Conservation (phyloP, 2,797 vertebrate species). For the Remorina albescens region DNA sequence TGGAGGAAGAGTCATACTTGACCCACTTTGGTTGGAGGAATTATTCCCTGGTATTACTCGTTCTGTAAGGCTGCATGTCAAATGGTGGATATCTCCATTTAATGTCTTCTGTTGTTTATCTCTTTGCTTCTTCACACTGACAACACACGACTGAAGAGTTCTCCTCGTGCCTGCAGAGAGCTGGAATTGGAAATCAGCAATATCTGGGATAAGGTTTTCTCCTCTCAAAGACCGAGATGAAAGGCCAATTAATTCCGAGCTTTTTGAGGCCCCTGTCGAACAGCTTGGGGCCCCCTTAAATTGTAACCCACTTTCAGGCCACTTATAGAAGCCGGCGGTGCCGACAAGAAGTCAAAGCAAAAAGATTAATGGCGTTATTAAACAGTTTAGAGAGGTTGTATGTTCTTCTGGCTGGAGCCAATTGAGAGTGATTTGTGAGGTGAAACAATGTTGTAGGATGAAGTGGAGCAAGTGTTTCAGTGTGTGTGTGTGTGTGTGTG, state of each 20-base stretch:
- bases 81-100: conserved; percentile 25
- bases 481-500: conserved; percentile 7
- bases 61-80: not conserved
- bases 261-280: conserved; percentile 49
- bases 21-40: conserved; percentile 45
- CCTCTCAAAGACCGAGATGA: conserved; percentile 30
- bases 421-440: conserved; percentile 72
- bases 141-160: not conserved
- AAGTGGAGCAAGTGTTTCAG: conserved; percentile 42
- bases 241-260: conserved; percentile 56
- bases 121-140: not conserved
- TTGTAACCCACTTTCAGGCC: conserved; percentile 65
- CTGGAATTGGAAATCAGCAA: not conserved
- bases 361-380: conserved; percentile 76
- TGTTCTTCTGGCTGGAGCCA: conserved; percentile 59
- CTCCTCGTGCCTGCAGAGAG: not conserved
- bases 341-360: conserved; percentile 44
- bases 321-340: conserved; percentile 45
- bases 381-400: conserved; percentile 61
- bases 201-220: conserved; percentile 7
- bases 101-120: conserved; percentile 27
- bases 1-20: conserved; percentile 18
- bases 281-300: conserved; percentile 48
- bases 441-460: conserved; percentile 67
- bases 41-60: conserved; percentile 17